Evolutionary conservation across 2,113 vertebrate species (phyloP).

Genomic region (Leuciscus idus): DNA sequence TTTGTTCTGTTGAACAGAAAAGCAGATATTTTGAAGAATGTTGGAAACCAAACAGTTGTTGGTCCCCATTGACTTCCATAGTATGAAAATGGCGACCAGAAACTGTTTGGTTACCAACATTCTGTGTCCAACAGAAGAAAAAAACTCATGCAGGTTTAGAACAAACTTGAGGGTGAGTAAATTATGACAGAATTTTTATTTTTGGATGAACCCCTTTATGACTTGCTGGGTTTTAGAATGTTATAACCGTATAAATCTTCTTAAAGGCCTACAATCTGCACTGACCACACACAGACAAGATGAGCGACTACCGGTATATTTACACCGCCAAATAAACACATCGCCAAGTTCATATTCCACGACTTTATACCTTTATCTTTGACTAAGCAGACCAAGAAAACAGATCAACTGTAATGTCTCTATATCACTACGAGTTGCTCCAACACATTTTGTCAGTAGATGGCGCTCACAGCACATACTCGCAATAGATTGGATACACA

Average conservation of each 20-base stretch:
- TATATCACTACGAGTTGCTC: background rate
- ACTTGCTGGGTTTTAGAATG: too few species aligned
- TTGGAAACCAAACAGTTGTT: too few species aligned
- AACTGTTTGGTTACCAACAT: too few species aligned
- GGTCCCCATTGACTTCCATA: too few species aligned
- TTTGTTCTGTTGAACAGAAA: too few species aligned
- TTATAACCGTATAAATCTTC: background rate
- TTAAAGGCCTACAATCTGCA: background rate
- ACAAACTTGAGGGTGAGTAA: too few species aligned
- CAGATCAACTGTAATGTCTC: background rate
- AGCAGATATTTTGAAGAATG: too few species aligned
- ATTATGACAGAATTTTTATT: too few species aligned
- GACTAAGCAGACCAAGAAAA: background rate
- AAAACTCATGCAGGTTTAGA: too few species aligned
- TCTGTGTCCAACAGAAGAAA: too few species aligned
- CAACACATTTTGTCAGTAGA: constrained; percentile 1
- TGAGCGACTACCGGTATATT: background rate
- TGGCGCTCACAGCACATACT: constrained; percentile 7
- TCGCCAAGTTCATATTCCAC: background rate
- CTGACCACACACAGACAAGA: background rate
- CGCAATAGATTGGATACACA: background rate
- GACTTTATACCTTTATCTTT: background rate
- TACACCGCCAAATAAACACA: background rate
- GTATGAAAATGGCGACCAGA: too few species aligned
- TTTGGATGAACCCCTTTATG: too few species aligned